phyloP scores from a whole-genome alignment of 2,113 vertebrate genomes.

The Poeciliopsis turrubarensis region DNA sequence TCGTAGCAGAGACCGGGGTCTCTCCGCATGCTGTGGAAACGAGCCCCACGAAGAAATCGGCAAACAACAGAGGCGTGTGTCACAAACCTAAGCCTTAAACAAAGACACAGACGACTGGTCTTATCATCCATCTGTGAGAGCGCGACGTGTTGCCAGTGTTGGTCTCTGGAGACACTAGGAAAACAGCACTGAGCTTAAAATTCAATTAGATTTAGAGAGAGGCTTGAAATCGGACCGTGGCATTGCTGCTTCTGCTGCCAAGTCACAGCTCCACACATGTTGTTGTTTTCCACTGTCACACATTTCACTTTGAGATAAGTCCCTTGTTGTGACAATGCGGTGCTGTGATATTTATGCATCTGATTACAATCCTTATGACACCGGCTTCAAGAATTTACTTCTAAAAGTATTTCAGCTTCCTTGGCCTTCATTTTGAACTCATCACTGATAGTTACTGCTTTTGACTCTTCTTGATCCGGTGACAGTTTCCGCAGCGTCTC shows the following conservation, averaged over 20 bases:
- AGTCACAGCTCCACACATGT: conserved; percentile 13
- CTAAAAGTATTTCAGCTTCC: not conserved
- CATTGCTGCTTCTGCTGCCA: conserved; percentile 33
- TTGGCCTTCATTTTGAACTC: no score
- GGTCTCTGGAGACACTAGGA: conserved; percentile 26
- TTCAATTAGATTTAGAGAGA: conserved; percentile 55
- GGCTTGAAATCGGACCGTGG: conserved; percentile 45
- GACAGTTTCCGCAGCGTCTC: no score
- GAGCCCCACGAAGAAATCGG: not conserved
- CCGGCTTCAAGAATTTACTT: not conserved
- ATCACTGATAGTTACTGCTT: no score
- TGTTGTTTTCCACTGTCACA: conserved; percentile 33
- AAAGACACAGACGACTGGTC: conserved; percentile 54
- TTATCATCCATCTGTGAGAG: conserved; percentile 61
- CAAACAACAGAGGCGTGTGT: conserved; percentile 28
- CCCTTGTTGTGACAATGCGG: conserved; percentile 8
- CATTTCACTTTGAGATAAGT: conserved; percentile 27
- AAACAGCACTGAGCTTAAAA: conserved; percentile 46
- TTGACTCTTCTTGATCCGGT: no score
- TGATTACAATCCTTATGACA: not conserved
- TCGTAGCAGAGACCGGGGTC: conserved; percentile 14
- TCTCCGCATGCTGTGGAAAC: not conserved
- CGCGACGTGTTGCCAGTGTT: conserved; percentile 50
- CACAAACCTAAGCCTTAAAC: conserved; percentile 29
- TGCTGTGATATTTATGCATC: not conserved